Base-by-base conservation (phyloP, 2,113 vertebrate genomes). In the Odontesthes bonariensis region DNA sequence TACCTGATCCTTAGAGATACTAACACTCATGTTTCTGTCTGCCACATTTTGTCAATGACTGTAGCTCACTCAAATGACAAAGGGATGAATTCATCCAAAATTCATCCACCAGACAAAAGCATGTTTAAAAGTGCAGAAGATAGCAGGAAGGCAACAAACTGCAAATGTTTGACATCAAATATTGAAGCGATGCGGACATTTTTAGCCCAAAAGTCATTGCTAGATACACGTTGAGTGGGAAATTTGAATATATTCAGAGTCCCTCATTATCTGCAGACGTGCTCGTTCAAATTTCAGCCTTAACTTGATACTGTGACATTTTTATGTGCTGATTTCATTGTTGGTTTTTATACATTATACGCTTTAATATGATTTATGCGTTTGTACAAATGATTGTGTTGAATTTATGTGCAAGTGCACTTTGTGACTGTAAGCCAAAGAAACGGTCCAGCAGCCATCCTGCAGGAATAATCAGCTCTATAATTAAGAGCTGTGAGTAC, bases 401-500 rank as follows among this genome's bases (percentile, higher is more conserved):
- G 20, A 61, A 4, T 4, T 44, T 61, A 22, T 65, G 68, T 69
- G 38, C 33, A 1, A 42, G 35, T 5, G 7, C 69, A 52, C 47
- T 79, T 71, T 53, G 69, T 82, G 63, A 65, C 49, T 69, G 62
- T 75, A 81, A 81, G 79, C 84, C 67, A 80, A 64, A 79, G 63
- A 64, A 82, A 47, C 73, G 44, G 86, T 86, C 89, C 85, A 86
- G 79, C 77, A 79, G 66, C 82, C 40, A 64, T 67, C 82, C 81
- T 81, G 88, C 82, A 81, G 87, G 81, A 91, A 92, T 92, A 93
- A 93, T 92, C 88, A 88, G 84, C 79, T 91, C 88, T 90, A 87
- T 92, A 94, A 93, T 94, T 94, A 94, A 93, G 93, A 93, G 90
- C 92, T 88, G 86, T 73, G 82, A 87, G 86, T 88, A 65, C 86